Conservation (phyloP, 2,888 invertebrate genomes). For the Lasioglossum calceatum region DNA sequence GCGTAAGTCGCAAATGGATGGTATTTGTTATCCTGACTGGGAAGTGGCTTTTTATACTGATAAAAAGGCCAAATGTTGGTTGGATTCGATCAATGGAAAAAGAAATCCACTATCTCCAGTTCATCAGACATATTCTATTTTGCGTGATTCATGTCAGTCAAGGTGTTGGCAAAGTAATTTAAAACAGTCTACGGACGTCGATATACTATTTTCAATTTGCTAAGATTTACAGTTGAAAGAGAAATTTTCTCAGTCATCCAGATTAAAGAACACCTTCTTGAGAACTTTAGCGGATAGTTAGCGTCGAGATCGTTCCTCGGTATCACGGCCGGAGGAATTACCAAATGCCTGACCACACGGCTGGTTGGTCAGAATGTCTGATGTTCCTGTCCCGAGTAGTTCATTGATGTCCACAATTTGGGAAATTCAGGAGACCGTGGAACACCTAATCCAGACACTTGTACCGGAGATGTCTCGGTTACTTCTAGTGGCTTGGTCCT, state of each 20-base stretch:
- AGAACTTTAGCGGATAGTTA: not conserved
- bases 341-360: not conserved
- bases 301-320: not conserved
- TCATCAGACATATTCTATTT: too few relatives aligned
- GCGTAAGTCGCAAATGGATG: too few relatives aligned
- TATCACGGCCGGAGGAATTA: not conserved
- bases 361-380: not conserved
- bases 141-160: too few relatives aligned
- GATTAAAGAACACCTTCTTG: not conserved
- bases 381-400: slow-evolving; percentile 9
- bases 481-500: slow-evolving; percentile 5
- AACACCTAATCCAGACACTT: slow-evolving; percentile 3
- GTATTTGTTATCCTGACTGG: too few relatives aligned
- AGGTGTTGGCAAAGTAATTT: too few relatives aligned
- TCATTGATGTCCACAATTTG: slow-evolving; percentile 12
- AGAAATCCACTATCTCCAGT: not conserved
- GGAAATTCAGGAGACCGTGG: not conserved
- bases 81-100: not conserved
- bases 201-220: too few relatives aligned
- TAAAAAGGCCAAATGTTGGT: not conserved
- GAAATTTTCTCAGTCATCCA: not conserved
- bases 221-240: not conserved
- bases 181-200: too few relatives aligned
- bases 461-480: slow-evolving; percentile 19
- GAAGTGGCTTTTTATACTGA: not conserved